Evolutionary conservation across 2,888 invertebrate genomes (phyloP).

Genomic region (Xestia c-nigrum): DNA sequence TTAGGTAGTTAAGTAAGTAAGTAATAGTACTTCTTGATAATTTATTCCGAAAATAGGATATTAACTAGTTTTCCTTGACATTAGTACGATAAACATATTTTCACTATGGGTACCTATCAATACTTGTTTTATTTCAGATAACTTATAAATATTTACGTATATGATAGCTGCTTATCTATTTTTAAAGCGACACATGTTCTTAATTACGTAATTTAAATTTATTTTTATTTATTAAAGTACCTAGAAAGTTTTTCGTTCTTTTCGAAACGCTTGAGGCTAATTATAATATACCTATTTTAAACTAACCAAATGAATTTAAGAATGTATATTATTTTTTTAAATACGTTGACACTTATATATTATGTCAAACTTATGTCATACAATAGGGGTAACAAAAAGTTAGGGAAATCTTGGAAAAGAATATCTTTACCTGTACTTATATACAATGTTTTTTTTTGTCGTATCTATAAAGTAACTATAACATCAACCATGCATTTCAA

Average conservation of each 20-base stretch:
- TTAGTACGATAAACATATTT: background rate
- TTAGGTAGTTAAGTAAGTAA: background rate
- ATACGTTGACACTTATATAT: too few relatives aligned
- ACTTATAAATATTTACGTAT: background rate
- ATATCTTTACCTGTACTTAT: slow-evolving; percentile 17
- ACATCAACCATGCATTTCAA: slow-evolving; percentile 16
- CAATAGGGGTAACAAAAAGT: background rate
- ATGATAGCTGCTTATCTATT: background rate
- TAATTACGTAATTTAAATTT: background rate
- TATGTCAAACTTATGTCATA: background rate
- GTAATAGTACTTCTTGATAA: background rate
- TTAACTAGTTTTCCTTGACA: background rate
- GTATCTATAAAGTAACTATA: background rate
- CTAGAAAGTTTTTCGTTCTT: background rate
- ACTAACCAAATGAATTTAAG: background rate
- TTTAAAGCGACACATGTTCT: background rate
- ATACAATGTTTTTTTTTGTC: slow-evolving; percentile 27
- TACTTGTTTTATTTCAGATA: background rate
- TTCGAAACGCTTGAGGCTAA: background rate
- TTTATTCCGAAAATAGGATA: background rate
- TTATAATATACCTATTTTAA: background rate
- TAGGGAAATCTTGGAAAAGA: background rate
- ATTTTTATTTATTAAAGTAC: too few relatives aligned
- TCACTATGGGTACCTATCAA: background rate
- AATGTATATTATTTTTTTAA: background rate